These are phyloP conservation scores for Sphecodes monilicornis DNA, from an alignment of 2,888 invertebrate genomes.

Conservation along the genomic window DNA sequence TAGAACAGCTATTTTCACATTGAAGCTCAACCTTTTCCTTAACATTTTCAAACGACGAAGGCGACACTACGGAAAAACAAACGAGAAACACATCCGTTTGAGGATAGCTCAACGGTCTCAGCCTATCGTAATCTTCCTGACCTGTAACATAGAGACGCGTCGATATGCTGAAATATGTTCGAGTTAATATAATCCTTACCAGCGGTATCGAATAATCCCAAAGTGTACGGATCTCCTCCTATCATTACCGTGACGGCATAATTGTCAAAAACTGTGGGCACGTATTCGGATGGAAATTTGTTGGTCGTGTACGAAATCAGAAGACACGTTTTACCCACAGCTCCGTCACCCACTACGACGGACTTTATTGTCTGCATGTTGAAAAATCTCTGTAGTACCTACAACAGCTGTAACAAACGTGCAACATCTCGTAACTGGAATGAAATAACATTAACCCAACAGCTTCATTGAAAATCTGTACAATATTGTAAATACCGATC, in stretches of 20 bases:
- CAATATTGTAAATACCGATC: slow-evolving; percentile 15
- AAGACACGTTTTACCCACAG: slow-evolving; percentile 98
- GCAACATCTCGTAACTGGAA: background rate
- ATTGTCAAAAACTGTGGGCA: slow-evolving; percentile 98
- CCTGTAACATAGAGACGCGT: slow-evolving; percentile 85
- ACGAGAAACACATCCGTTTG: slow-evolving; percentile 99
- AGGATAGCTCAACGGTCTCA: slow-evolving; percentile 98
- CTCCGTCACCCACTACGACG: slow-evolving; percentile 98
- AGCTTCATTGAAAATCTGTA: background rate
- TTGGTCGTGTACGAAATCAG: slow-evolving; percentile 96
- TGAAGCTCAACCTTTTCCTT: slow-evolving; percentile 94
- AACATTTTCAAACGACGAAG: slow-evolving; percentile 99
- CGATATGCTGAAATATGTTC: background rate
- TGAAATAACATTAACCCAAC: background rate
- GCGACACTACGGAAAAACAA: slow-evolving; percentile 99
- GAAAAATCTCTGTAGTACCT: slow-evolving; percentile 44
- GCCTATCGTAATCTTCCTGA: slow-evolving; percentile 98
- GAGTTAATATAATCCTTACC: slow-evolving; percentile 85
- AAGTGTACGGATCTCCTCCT: slow-evolving; percentile 99
- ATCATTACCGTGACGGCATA: slow-evolving; percentile 99
- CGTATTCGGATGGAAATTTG: slow-evolving; percentile 97
- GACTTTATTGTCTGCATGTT: slow-evolving; percentile 98
- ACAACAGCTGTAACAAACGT: slow-evolving; percentile 31
- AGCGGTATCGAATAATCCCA: slow-evolving; percentile 99
- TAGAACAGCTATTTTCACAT: background rate